phyloP scores from a whole-genome alignment of 2,888 invertebrate species.

The Stegophylla sp. region DNA sequence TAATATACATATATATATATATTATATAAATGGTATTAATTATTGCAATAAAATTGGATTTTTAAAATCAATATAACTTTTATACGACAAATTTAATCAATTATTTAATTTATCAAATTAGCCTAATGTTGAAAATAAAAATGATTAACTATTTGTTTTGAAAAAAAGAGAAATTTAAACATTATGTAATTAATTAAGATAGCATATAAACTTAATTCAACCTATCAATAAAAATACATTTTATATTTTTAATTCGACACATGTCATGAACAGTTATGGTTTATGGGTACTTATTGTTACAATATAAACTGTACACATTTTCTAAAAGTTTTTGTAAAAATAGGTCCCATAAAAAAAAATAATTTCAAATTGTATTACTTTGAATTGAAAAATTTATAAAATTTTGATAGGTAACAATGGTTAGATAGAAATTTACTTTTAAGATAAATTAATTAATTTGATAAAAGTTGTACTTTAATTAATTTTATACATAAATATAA shows the following conservation, averaged over 20 bases:
- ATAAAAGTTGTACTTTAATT: conserved; percentile 40
- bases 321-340: conserved; percentile 36
- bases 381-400: not conserved
- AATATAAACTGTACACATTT: conserved; percentile 24
- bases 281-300: conserved; percentile 1
- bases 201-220: not conserved
- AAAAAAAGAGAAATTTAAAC: not conserved
- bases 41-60: not conserved
- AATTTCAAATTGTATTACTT: conserved; percentile 2
- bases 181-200: conserved; percentile 10
- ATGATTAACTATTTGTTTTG: conserved; percentile 1
- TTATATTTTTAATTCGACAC: conserved; percentile 16
- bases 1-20: conserved; percentile 18
- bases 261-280: conserved; percentile 2
- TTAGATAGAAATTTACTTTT: not conserved
- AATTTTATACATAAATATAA: conserved; percentile 5
- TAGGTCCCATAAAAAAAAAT: conserved; percentile 32
- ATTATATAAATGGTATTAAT: conserved; percentile 14
- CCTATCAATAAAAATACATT: conserved; percentile 10
- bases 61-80: not conserved
- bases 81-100: not conserved
- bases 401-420: conserved; percentile 24
- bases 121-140: not conserved
- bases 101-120: not conserved
- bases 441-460: conserved; percentile 18